These are phyloP conservation scores for Enteromius radiatus DNA, from an alignment of 2,797 vertebrate species.

Conservation along the genomic window DNA sequence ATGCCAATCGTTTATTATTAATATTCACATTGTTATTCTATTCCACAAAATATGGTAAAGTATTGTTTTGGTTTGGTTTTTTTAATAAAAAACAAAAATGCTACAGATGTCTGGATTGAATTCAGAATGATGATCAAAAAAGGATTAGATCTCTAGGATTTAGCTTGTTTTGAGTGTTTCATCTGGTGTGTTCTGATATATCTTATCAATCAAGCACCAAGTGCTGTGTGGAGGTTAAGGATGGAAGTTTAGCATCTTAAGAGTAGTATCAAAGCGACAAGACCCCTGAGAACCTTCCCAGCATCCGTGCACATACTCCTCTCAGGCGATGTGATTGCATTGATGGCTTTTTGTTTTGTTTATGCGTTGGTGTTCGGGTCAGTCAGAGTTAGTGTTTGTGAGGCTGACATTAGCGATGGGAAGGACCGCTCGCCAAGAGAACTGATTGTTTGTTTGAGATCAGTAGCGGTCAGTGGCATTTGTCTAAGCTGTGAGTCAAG, in stretches of 20 bases:
- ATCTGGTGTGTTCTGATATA: background rate
- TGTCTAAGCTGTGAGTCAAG: constrained; percentile 62
- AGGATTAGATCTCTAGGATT: background rate
- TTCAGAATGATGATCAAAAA: no score
- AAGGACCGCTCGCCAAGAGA: constrained; percentile 60
- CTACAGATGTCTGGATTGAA: no score
- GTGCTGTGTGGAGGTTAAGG: background rate
- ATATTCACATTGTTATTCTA: no score
- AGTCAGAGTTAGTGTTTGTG: constrained; percentile 54
- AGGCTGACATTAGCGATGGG: constrained; percentile 58
- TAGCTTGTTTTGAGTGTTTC: background rate
- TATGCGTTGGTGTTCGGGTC: constrained; percentile 50
- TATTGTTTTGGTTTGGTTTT: no score
- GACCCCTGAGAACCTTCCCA: constrained; percentile 24
- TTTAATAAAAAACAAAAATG: no score
- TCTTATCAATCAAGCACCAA: background rate
- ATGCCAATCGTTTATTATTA: no score
- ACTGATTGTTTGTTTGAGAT: constrained; percentile 65
- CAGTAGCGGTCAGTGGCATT: constrained; percentile 74
- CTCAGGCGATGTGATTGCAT: constrained; percentile 27
- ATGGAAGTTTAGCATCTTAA: constrained; percentile 30
- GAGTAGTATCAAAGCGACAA: constrained; percentile 33
- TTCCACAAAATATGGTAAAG: no score
- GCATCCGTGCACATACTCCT: background rate
- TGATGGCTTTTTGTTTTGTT: constrained; percentile 51